Conservation (phyloP, 2,797 vertebrate species). For the Leptoclinus maculatus region DNA sequence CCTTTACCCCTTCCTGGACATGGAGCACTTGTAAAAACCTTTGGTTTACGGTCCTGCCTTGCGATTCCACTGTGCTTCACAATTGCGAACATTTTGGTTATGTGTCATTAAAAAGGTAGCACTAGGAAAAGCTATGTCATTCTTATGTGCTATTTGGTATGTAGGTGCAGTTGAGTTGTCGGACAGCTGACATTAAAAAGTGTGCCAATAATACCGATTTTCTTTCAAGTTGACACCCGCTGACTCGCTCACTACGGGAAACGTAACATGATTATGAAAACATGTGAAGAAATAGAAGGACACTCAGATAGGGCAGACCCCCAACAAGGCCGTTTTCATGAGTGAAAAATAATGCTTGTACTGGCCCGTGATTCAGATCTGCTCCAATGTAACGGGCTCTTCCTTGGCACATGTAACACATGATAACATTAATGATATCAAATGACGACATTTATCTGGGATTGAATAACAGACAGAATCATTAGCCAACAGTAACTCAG, state of each 20-base stretch:
- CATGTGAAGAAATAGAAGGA: too few relatives aligned
- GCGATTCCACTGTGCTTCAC: not conserved
- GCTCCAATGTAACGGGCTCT: not conserved
- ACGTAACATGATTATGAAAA: too few relatives aligned
- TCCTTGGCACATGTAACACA: not conserved
- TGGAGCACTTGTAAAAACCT: not conserved
- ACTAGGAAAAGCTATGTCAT: too few relatives aligned
- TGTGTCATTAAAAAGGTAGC: not conserved
- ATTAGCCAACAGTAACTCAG: not conserved
- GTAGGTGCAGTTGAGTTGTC: not conserved
- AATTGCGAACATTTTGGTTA: not conserved
- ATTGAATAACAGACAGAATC: not conserved
- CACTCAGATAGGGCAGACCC: too few relatives aligned
- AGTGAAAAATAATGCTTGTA: not conserved
- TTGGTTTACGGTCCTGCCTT: not conserved
- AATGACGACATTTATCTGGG: not conserved
- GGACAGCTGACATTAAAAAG: not conserved
- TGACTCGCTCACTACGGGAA: too few relatives aligned
- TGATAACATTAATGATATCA: too few relatives aligned
- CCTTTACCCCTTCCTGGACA: not conserved
- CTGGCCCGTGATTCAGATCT: not conserved
- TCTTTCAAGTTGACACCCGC: not conserved
- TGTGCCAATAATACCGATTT: not conserved
- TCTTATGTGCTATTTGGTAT: too few relatives aligned
- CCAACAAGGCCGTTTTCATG: too few relatives aligned